These are phyloP conservation scores for Microctonus hyperodae DNA, from an alignment of 2,888 invertebrate species.

Conservation along the genomic window DNA sequence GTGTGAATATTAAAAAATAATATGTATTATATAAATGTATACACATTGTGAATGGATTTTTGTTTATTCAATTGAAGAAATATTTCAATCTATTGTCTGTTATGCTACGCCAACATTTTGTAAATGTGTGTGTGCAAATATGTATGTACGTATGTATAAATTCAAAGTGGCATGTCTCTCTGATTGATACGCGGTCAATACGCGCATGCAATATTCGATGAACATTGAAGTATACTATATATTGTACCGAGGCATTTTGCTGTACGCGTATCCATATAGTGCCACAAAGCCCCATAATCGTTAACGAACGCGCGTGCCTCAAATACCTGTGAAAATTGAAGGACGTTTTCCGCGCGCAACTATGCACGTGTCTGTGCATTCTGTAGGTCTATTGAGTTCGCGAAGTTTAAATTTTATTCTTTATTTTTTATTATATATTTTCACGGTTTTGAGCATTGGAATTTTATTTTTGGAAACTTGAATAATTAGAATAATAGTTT, in stretches of 20 bases:
- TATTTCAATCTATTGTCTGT: not conserved
- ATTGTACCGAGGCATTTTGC: constrained; percentile 12
- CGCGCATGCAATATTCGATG: constrained; percentile 41
- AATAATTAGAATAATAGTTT: too few species aligned
- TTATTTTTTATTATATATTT: constrained; percentile 3
- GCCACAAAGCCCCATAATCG: constrained; percentile 37
- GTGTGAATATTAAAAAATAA: too few species aligned
- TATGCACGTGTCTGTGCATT: constrained; percentile 30
- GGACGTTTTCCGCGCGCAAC: constrained; percentile 16
- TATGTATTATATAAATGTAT: not conserved
- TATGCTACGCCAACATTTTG: not conserved
- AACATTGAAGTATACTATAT: constrained; percentile 32
- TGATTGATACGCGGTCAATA: constrained; percentile 35
- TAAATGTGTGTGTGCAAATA: not conserved
- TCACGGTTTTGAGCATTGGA: not conserved
- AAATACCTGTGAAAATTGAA: constrained; percentile 43
- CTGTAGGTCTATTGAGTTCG: constrained; percentile 22
- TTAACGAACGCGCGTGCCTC: constrained; percentile 48
- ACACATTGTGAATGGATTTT: not conserved
- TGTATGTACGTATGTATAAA: not conserved
- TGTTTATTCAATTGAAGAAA: not conserved
- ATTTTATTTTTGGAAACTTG: too few species aligned
- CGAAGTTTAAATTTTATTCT: constrained; percentile 10
- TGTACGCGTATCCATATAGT: not conserved
- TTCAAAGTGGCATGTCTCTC: constrained; percentile 14